Percentiles rank a stretch among this genome's conserved stretches.
Conservation (phyloP, 2,888 invertebrate genomes). For the Orchesellides sinensis region DNA sequence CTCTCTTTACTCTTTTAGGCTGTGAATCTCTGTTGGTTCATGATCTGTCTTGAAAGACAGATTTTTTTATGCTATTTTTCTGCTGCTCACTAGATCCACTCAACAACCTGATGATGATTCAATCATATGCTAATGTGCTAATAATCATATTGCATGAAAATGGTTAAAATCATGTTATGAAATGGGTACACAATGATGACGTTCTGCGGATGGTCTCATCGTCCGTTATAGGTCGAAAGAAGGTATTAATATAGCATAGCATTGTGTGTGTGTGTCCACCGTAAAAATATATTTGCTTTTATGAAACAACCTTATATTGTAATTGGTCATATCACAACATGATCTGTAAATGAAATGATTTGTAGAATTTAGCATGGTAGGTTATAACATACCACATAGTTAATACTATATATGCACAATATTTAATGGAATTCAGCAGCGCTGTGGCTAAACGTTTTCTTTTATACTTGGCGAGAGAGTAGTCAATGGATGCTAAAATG, state of each 20-base stretch:
- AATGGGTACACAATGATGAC: conserved; percentile 7
- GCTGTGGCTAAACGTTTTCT: too few species aligned
- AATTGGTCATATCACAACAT: too few species aligned
- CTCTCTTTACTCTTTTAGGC: background rate
- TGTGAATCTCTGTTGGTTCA: too few species aligned
- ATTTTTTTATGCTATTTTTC: conserved; percentile 25
- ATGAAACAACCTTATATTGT: too few species aligned
- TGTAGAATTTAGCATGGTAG: too few species aligned
- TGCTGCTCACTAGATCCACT: conserved; percentile 29
- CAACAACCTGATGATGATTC: conserved; percentile 63
- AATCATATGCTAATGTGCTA: conserved; percentile 62
- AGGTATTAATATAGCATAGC: background rate
- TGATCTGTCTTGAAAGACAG: conserved; percentile 16
- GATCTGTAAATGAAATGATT: too few species aligned
- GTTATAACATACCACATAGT: too few species aligned
- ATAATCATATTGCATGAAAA: conserved; percentile 58
- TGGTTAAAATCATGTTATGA: conserved; percentile 16
- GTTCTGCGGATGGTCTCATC: conserved; percentile 28
- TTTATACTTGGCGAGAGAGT: too few species aligned
- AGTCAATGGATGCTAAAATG: too few species aligned
- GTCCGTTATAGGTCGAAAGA: conserved; percentile 35
- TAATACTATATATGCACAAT: too few species aligned
- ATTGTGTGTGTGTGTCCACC: background rate
- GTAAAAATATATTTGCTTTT: too few species aligned
- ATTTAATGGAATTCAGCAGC: too few species aligned